phyloP scores from a whole-genome alignment of 2,113 vertebrate species.

The Sinocyclocheilus maitianheensis region DNA sequence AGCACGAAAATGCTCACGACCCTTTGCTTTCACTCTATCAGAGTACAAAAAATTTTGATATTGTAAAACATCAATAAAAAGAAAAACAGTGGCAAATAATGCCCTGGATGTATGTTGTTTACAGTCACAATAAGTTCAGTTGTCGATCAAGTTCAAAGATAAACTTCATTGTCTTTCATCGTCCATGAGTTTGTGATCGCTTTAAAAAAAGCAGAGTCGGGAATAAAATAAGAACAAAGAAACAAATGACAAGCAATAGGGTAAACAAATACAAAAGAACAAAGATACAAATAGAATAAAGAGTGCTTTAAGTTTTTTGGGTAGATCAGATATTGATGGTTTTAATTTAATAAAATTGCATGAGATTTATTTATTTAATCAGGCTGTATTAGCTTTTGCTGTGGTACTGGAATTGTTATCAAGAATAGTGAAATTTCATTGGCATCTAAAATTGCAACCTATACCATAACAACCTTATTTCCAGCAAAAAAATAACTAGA shows the following conservation, averaged over 20 bases:
- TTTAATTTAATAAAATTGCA: too few species aligned
- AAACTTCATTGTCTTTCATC: background rate
- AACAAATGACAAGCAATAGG: too few species aligned
- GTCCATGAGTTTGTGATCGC: background rate
- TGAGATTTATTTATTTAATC: background rate
- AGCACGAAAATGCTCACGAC: constrained; percentile 25
- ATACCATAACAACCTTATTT: background rate
- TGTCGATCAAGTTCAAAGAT: background rate
- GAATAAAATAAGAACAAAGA: too few species aligned
- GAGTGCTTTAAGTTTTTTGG: too few species aligned
- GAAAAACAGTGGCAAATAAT: background rate
- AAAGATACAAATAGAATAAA: too few species aligned
- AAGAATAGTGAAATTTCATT: background rate
- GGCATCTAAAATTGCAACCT: background rate
- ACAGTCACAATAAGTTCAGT: background rate
- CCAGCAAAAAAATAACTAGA: background rate
- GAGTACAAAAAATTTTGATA: background rate
- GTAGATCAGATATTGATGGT: too few species aligned
- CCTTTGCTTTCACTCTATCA: constrained; percentile 26
- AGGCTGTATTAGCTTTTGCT: background rate
- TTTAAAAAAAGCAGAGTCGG: background rate
- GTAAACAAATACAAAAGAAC: too few species aligned
- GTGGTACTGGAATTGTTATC: background rate
- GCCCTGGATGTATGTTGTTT: background rate
- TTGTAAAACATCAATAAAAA: constrained; percentile 12